Base-by-base conservation (phyloP, 2,888 invertebrate genomes). In the Drosophila leonis region DNA sequence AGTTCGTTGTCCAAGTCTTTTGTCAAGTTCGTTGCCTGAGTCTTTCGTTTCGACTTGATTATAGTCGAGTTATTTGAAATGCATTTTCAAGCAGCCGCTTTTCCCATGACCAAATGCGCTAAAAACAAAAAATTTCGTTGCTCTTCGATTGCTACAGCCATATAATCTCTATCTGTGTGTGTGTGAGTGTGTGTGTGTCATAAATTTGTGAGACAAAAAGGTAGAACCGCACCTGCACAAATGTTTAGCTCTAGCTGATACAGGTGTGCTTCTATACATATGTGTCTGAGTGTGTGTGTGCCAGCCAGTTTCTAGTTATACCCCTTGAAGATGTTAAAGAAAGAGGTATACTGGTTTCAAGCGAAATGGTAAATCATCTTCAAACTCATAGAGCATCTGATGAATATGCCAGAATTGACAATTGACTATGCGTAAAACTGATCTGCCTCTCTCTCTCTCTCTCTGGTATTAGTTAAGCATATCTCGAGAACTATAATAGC, bases 21-120 rank as follows among this genome's bases (percentile, higher is more conserved):
- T 49, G 55, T 55, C 46, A 68, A 68, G 68, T 68, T 68, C 56
- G 71, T 64, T 72, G 71, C 69, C 65, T 65, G 31, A 75, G 72
- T 78, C 79, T 72, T 78, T 75, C 39, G 54, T 15, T 39, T 20
- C 42, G 13, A 24, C 9, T 48, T 29, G 49, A 20, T 24, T 41
- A 51, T 37, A 37, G 37, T 57, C 6, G 12, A 35, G 41, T 66
- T 61, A 49, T 63, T 67, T 57, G 35, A 46, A 46, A 60, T 72
- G 65, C 72, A 77, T 68, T 69, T 62, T 12, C 24, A 29, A 61
- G 52, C 46, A 20, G 64, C 54, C 27, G 29, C 44, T 70, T 60
- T 79, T 79, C 71, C 77, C 80, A 79, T 80, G 71, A 80, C 65
- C 51, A 70, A 75, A 70, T 60, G 57, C 72, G 72, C 72, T 79